Base-by-base conservation (phyloP, 2,888 invertebrate genomes). In the Orchestes rusci region DNA sequence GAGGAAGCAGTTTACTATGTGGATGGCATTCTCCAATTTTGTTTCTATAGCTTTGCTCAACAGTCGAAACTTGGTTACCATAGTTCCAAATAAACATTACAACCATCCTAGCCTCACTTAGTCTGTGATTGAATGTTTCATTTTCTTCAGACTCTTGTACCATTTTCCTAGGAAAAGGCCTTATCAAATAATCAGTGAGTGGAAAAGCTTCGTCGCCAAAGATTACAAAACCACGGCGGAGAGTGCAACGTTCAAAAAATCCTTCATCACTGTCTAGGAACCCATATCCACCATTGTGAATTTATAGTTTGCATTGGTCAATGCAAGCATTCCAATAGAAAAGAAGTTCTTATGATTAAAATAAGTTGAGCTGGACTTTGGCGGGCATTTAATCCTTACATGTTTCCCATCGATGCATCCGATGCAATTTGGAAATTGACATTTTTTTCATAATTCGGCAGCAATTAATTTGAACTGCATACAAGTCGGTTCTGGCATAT, bases 51-150 rank as follows among this genome's bases (percentile, higher is more conserved):
- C 45, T 45, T 49, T 49, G 13, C 20, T 19, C 35, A 48, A 35
- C 16, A 49, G 16, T 35, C 39, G 12, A 42, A 50, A 50, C 32
- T 47, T 47, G 18, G 46, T 29, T 13, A 29, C 43, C n/a, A 50
- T 47, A 3, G 3, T 10, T 29, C 56, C 53, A 56, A 56, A 59
- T 45, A 53, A 56, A 51, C 56, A 55, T 39, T 32, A 58, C 54
- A 16, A 50, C 46, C 51, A 53, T 54, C 49, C 57, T 51, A 23
- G 56, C 57, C 45, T 52, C 40, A 31, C 20, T 43, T 17, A 47
- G 35, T 43, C 35, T 23, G 15, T 46, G 30, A 19, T 43, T 46
- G 33, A 43, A 46, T 10, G 32, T 37, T 16, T 44, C 23, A 23
- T 5, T 23, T 23, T 23, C 23, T 5, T 23, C 10, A 5, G 7